These are phyloP conservation scores for Lynx canadensis DNA, from an alignment of 2,113 vertebrate genomes.

Conservation along the genomic window DNA sequence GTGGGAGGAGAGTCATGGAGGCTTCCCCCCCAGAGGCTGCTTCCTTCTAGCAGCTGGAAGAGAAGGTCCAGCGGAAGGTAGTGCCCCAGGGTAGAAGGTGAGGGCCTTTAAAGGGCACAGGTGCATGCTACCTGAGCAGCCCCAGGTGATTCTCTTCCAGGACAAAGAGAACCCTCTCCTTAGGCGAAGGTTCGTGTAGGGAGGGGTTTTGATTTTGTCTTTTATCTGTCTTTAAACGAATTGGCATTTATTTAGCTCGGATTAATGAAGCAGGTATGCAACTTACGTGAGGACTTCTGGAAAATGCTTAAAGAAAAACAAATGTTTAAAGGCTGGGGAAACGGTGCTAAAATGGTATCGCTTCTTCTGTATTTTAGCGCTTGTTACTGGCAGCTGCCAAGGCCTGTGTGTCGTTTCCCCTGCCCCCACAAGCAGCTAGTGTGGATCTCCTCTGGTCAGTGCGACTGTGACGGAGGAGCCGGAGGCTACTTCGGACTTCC, in stretches of 20 bases:
- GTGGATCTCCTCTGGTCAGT: neutral
- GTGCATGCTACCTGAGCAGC: neutral
- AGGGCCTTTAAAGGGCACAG: neutral
- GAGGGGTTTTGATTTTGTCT: neutral
- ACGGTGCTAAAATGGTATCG: neutral
- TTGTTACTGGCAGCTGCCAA: neutral
- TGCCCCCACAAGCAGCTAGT: neutral
- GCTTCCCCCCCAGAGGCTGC: neutral
- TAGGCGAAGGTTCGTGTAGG: neutral
- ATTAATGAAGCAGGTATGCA: neutral
- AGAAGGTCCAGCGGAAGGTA: too few relatives aligned
- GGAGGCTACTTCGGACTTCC: neutral
- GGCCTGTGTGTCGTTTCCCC: neutral
- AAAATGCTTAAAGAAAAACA: constrained; percentile 37
- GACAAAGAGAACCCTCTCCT: neutral
- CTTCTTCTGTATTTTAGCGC: neutral
- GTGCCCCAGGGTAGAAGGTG: neutral
- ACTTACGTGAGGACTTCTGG: neutral
- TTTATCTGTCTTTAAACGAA: constrained; percentile 5
- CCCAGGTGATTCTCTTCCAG: neutral
- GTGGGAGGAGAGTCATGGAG: neutral
- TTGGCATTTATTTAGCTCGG: neutral
- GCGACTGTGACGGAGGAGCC: neutral
- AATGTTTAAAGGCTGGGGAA: neutral
- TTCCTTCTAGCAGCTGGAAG: neutral